Percentiles rank a stretch among this genome's conserved stretches.
phyloP scores from a whole-genome alignment of 2,888 invertebrate genomes.

The Orthonevra nobilis region DNA sequence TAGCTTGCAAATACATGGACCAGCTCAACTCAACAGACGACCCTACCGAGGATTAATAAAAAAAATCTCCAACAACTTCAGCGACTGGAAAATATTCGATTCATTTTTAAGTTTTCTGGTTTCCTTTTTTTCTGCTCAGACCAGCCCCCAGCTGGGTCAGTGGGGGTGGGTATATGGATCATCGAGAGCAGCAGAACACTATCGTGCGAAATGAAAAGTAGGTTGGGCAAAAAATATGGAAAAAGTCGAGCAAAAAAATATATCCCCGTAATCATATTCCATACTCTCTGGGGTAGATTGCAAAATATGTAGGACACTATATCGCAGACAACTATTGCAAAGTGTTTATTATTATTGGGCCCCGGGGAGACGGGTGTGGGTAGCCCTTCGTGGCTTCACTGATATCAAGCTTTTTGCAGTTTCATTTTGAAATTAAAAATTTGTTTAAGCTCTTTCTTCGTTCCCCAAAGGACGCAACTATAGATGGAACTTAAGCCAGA shows the following conservation, averaged over 20 bases:
- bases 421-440: constrained; percentile 68
- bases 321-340: constrained; percentile 65
- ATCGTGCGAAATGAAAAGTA: constrained; percentile 37
- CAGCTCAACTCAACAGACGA: constrained; percentile 28
- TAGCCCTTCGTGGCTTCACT: constrained; percentile 49
- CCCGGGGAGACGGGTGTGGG: constrained; percentile 33
- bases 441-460: constrained; percentile 43
- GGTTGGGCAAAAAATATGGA: constrained; percentile 46
- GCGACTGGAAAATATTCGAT: constrained; percentile 61
- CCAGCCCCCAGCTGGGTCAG: constrained; percentile 13
- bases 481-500: neutral
- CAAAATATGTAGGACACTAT: constrained; percentile 65
- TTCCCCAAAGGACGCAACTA: constrained; percentile 19
- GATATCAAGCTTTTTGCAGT: constrained; percentile 51
- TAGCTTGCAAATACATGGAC: constrained; percentile 62
- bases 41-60: constrained; percentile 52
- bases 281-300: constrained; percentile 62
- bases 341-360: constrained; percentile 69
- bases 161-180: constrained; percentile 46
- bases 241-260: too few relatives aligned
- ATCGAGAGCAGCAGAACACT: constrained; percentile 18
- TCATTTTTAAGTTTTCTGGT: constrained; percentile 54
- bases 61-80: constrained; percentile 54
- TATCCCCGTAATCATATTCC: constrained; percentile 61
- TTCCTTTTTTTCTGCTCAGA: constrained; percentile 6